Evolutionary conservation across 2,888 invertebrate genomes (phyloP).

Genomic region (Pheosia tremula): DNA sequence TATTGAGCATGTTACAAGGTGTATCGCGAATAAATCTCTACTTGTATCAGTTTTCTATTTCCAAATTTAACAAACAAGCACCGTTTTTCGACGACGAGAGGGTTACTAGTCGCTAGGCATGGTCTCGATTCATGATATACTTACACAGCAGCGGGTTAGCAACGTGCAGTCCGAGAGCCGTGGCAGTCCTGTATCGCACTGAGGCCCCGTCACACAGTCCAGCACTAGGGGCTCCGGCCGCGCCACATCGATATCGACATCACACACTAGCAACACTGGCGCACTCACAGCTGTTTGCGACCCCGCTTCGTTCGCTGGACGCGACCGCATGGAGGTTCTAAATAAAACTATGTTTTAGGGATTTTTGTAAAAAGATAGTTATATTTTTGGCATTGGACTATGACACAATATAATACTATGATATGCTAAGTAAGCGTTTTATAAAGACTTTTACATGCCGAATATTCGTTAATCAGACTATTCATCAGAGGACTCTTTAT

Average conservation of each 20-base stretch:
- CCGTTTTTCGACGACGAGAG: background rate
- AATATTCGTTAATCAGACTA: conserved; percentile 84
- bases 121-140: background rate
- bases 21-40: background rate
- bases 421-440: conserved; percentile 85
- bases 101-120: background rate
- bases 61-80: background rate
- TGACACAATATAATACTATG: conserved; percentile 85
- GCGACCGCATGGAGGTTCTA: conserved; percentile 51
- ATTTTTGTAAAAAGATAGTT: conserved; percentile 85
- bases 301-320: conserved; percentile 25
- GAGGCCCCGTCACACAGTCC: background rate
- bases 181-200: background rate
- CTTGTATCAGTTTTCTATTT: background rate
- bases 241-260: background rate
- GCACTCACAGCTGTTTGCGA: conserved; percentile 10
- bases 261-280: conserved; percentile 7
- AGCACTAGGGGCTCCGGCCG: background rate
- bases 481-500: conserved; percentile 84
- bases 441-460: conserved; percentile 85
- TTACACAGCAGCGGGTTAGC: conserved; percentile 2
- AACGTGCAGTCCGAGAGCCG: background rate
- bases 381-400: conserved; percentile 85
- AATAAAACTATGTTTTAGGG: conserved; percentile 80
- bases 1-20: background rate